phyloP scores from a whole-genome alignment of 2,113 vertebrate species.

The Xiphorhynchus elegans region DNA sequence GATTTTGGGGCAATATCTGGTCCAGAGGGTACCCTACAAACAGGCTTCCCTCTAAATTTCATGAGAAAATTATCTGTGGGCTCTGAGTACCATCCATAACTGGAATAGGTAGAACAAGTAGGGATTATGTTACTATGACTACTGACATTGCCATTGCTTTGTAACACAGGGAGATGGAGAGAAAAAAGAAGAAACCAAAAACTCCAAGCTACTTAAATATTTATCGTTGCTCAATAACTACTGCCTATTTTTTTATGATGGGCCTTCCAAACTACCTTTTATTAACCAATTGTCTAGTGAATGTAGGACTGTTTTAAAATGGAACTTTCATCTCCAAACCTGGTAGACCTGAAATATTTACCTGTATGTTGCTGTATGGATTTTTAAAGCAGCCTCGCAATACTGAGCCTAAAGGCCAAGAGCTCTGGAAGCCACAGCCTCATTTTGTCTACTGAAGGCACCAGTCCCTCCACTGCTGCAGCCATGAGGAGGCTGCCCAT shows the following conservation, averaged over 20 bases:
- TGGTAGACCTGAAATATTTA: neutral
- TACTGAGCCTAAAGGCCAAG: neutral
- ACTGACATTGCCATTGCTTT: neutral
- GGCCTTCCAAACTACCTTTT: neutral
- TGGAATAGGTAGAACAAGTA: neutral
- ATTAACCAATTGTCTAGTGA: neutral
- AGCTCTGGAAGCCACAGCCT: neutral
- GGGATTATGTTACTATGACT: neutral
- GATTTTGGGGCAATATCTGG: neutral
- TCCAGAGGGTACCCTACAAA: neutral
- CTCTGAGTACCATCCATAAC: neutral
- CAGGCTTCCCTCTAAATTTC: neutral
- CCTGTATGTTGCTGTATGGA: neutral
- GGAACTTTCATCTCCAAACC: neutral
- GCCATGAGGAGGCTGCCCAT: fast-evolving
- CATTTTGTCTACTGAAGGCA: fast-evolving
- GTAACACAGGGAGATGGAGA: neutral
- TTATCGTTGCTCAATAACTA: neutral
- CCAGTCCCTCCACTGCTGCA: neutral
- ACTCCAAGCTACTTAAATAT: neutral
- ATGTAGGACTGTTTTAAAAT: neutral
- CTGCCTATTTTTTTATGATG: neutral
- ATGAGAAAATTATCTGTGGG: neutral
- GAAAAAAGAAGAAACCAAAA: neutral
- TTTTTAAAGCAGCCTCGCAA: neutral